These are phyloP conservation scores for Meloe dianella DNA, from an alignment of 2,888 invertebrate species.

Conservation along the genomic window DNA sequence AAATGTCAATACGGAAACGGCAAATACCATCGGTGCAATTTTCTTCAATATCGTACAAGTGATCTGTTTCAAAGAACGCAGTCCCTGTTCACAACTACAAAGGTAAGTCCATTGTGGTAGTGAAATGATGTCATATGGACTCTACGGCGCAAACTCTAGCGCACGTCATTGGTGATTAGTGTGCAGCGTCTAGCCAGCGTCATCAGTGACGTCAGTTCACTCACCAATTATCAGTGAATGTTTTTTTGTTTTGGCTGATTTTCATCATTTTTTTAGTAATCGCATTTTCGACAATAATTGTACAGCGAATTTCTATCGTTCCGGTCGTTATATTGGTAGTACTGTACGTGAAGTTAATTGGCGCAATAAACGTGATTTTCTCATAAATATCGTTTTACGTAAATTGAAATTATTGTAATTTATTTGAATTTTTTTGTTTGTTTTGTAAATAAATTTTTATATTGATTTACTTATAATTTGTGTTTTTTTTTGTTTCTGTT, in stretches of 20 bases:
- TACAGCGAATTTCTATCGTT: conserved; percentile 11
- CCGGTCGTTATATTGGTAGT: conserved; percentile 29
- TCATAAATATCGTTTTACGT: conserved; percentile 39
- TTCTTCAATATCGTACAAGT: conserved; percentile 79
- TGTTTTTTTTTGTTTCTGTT: conserved; percentile 15
- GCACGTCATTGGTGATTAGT: too few relatives aligned
- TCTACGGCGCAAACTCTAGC: background rate
- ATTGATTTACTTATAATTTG: conserved; percentile 16
- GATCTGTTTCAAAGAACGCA: conserved; percentile 72
- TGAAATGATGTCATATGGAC: background rate
- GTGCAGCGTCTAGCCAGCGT: too few relatives aligned
- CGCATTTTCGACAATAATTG: conserved; percentile 22
- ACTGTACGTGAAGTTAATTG: conserved; percentile 20
- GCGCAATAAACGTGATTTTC: conserved; percentile 35
- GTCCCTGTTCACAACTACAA: conserved; percentile 69
- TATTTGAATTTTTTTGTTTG: conserved; percentile 47
- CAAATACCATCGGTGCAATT: conserved; percentile 73
- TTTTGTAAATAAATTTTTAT: conserved; percentile 40
- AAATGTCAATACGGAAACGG: conserved; percentile 70
- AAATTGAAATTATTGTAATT: conserved; percentile 44
- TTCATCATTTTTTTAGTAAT: conserved; percentile 27
- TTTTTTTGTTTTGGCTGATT: conserved; percentile 23
- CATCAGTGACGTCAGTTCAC: background rate
- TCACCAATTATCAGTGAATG: background rate
- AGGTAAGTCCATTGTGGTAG: conserved; percentile 57